Conservation (phyloP, 2,113 vertebrate species). For the Syngnathus typhle region DNA sequence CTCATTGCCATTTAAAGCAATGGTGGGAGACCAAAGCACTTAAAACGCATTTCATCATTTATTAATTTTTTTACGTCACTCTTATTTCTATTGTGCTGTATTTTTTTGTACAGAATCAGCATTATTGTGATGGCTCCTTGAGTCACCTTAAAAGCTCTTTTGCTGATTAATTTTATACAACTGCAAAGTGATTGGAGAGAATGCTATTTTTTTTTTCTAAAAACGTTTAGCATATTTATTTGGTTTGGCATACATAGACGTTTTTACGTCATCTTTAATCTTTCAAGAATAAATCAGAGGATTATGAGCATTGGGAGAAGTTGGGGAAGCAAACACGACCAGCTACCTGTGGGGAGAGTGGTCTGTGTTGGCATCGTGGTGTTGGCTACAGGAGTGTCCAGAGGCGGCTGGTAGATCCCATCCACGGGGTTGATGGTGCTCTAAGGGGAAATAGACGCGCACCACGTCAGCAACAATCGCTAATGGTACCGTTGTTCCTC, state of each 20-base stretch:
- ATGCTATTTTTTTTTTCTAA: background rate
- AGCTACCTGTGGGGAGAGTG: conserved; percentile 84
- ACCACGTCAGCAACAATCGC: background rate
- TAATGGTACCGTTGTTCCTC: conserved; percentile 15
- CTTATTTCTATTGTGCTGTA: no score
- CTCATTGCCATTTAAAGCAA: background rate
- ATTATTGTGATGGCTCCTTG: background rate
- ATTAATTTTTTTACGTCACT: no score
- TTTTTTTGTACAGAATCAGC: background rate
- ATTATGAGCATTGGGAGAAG: background rate
- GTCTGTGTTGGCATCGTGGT: conserved; percentile 92
- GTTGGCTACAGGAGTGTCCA: conserved; percentile 80
- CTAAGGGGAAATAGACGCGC: conserved; percentile 57
- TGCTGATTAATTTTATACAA: background rate
- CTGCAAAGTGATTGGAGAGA: background rate
- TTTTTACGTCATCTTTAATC: background rate
- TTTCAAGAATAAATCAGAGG: background rate
- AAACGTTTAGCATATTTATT: background rate
- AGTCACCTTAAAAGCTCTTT: background rate
- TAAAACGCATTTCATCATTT: no score
- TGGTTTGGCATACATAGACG: background rate
- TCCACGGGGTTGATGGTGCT: conserved; percentile 99
- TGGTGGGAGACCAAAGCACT: background rate
- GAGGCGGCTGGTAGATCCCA: conserved; percentile 87
- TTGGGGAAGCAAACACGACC: background rate